Percentiles rank a stretch among this genome's conserved stretches.
Conservation (phyloP, 2,797 vertebrate species). For the Darevskia nairensis region DNA sequence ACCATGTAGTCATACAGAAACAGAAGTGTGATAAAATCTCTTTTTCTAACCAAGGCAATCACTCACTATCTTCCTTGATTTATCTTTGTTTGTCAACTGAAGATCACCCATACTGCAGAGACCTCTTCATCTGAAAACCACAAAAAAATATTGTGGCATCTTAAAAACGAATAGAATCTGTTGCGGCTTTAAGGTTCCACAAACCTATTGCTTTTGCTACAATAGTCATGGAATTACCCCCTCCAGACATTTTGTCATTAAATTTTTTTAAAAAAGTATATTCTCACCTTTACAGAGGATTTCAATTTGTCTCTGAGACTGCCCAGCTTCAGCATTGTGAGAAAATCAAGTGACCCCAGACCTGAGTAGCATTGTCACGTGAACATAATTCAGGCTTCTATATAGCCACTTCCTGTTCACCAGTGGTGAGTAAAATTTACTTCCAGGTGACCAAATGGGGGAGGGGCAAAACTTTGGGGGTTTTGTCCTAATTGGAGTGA, state of each 20-base stretch:
- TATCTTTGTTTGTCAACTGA: neutral
- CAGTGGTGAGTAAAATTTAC: neutral
- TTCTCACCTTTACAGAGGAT: neutral
- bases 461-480: neutral
- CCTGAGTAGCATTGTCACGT: neutral
- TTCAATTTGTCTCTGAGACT: neutral
- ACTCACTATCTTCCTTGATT: neutral
- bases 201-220: neutral
- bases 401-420: neutral
- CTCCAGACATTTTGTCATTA: neutral
- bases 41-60: neutral
- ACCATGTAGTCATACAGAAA: neutral
- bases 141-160: neutral
- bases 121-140: neutral
- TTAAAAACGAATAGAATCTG: neutral
- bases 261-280: too few species aligned
- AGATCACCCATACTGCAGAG: neutral
- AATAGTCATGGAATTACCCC: neutral
- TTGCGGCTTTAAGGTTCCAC: neutral
- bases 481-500: neutral
- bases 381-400: neutral
- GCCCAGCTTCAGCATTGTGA: neutral
- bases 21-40: neutral
- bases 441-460: neutral
- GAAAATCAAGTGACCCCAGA: neutral